Conservation (phyloP, 1,140 invertebrate genomes). For the Halyomorpha halys region DNA sequence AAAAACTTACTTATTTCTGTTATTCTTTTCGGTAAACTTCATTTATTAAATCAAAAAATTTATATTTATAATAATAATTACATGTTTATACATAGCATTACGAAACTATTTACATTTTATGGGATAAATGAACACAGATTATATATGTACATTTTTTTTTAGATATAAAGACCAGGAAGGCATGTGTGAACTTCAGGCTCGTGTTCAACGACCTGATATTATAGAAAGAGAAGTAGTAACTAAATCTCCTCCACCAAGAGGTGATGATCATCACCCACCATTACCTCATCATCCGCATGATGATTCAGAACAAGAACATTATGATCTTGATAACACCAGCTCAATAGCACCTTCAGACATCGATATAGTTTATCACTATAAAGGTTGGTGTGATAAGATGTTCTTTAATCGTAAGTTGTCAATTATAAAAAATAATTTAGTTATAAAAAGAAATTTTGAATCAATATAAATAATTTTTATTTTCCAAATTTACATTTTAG, state of each 20-base stretch:
- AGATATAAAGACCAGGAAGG: conserved; percentile 72
- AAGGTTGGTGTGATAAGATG: conserved; percentile 40
- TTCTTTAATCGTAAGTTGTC: too few relatives aligned
- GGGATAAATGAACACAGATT: too few relatives aligned
- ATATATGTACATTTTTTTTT: too few relatives aligned
- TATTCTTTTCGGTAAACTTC: too few relatives aligned
- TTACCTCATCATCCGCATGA: conserved; percentile 45
- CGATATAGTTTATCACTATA: conserved; percentile 93
- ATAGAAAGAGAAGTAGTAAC: conserved; percentile 82
- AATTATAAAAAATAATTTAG: too few relatives aligned
- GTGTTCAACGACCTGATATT: conserved; percentile 75
- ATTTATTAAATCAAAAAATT: too few relatives aligned
- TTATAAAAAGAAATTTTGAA: too few relatives aligned
- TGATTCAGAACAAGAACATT: conserved; percentile 84
- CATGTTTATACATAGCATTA: too few relatives aligned
- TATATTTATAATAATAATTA: too few relatives aligned
- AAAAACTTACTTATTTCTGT: too few relatives aligned
- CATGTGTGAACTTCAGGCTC: conserved; percentile 35
- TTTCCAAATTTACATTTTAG: conserved; percentile 23
- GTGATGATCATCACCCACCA: conserved; percentile 64
- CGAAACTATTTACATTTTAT: too few relatives aligned
- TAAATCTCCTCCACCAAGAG: conserved; percentile 56
- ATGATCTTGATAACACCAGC: conserved; percentile 93
- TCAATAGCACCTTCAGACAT: conserved; percentile 95
- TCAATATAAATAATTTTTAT: too few relatives aligned